A percentile compares a stretch with the other conserved stretches of the same genome.
phyloP scores from a whole-genome alignment of 2,888 invertebrate genomes.

The Hyalella azteca region DNA sequence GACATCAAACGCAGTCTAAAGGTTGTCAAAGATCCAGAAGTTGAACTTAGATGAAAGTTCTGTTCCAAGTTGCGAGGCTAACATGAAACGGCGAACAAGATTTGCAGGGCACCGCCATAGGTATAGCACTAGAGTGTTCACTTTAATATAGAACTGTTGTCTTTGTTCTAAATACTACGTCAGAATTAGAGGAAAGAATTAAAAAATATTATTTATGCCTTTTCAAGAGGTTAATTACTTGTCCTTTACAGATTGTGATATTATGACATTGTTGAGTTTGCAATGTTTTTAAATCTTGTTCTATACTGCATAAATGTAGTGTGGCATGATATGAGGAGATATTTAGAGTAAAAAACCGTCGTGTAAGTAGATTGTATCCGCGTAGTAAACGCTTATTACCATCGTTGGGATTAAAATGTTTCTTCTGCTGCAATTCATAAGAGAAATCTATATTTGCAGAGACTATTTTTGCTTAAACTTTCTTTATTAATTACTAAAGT shows the following conservation, averaged over 20 bases:
- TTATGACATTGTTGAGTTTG: slow-evolving; percentile 28
- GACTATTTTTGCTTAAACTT: neutral
- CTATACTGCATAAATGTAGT: slow-evolving; percentile 9
- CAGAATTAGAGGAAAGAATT: neutral
- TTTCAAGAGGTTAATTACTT: neutral
- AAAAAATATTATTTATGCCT: slow-evolving; percentile 28
- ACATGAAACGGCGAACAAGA: too few species aligned
- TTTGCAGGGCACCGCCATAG: too few species aligned
- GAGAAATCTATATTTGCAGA: slow-evolving; percentile 26
- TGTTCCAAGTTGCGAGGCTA: too few species aligned
- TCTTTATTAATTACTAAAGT: neutral
- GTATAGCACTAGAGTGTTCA: too few species aligned
- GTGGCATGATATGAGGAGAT: slow-evolving; percentile 4
- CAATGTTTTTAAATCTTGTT: slow-evolving; percentile 31
- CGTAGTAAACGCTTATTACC: neutral
- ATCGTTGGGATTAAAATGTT: neutral
- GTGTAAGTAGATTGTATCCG: neutral
- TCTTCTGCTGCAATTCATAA: neutral
- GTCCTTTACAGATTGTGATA: slow-evolving; percentile 35
- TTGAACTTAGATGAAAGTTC: too few species aligned
- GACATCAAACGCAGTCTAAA: too few species aligned
- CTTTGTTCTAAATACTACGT: slow-evolving; percentile 25
- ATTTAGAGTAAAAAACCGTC: slow-evolving; percentile 24
- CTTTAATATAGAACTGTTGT: slow-evolving; percentile 31
- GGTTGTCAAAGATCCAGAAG: too few species aligned